Percentiles rank a stretch among this genome's conserved stretches.
These are phyloP conservation scores for Enoplolaimus lenunculus DNA, from an alignment of 2,888 invertebrate species.

Conservation along the genomic window DNA sequence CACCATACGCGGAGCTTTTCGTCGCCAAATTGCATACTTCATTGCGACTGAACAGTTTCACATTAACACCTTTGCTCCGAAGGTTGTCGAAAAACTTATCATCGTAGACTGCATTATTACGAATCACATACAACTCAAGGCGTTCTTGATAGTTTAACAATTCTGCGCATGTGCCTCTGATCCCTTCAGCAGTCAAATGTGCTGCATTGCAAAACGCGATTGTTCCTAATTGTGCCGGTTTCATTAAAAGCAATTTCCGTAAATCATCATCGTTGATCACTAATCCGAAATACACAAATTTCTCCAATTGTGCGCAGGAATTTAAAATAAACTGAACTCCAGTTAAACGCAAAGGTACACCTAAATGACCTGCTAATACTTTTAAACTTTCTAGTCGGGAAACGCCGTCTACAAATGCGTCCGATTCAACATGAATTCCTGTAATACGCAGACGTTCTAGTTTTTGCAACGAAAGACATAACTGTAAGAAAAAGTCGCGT, in stretches of 20 bases:
- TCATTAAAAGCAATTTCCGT: not conserved
- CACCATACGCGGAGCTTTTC: not conserved
- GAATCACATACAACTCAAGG: not conserved
- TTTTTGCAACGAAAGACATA: not conserved
- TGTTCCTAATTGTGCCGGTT: not conserved
- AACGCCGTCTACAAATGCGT: not conserved
- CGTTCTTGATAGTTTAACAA: not conserved
- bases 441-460: not conserved
- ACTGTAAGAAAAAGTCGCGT: not conserved
- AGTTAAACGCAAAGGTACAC: not conserved
- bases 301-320: not conserved
- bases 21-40: not conserved
- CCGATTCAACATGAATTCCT: not conserved
- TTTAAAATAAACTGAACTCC: not conserved
- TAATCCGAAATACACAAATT: not conserved
- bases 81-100: not conserved
- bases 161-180: not conserved
- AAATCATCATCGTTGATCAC: not conserved
- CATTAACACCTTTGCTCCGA: not conserved
- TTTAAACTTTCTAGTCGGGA: not conserved
- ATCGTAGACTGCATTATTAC: not conserved
- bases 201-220: not conserved
- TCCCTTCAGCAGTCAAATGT: not conserved
- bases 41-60: not conserved
- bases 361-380: not conserved